Conservation (phyloP, 2,888 invertebrate genomes). For the Apantesis nais region DNA sequence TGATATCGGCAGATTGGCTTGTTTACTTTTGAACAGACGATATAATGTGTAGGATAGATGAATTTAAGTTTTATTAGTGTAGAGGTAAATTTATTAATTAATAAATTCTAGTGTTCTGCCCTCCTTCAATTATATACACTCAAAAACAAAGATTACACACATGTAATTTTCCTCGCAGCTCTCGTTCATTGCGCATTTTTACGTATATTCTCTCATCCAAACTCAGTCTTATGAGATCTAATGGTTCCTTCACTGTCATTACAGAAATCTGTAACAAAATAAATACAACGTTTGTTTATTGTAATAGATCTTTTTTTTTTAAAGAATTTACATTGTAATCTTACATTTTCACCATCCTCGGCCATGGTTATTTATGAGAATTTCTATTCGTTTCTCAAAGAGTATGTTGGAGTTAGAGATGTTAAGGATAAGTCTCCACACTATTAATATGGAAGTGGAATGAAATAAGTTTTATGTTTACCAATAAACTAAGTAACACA, state of each 20-base stretch:
- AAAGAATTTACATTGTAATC: constrained; percentile 32
- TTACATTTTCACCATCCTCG: constrained; percentile 80
- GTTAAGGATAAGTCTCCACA: neutral
- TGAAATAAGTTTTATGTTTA: neutral
- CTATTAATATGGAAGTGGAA: neutral
- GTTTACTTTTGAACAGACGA: no score
- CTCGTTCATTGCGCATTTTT: constrained; percentile 99
- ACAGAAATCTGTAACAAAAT: constrained; percentile 89
- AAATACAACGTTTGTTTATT: neutral
- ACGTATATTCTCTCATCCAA: constrained; percentile 99
- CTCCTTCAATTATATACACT: neutral
- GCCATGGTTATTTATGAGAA: constrained; percentile 59
- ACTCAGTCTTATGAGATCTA: constrained; percentile 98
- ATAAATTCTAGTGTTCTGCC: neutral
- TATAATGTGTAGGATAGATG: neutral
- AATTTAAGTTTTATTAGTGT: neutral
- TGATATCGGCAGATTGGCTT: no score
- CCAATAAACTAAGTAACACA: neutral
- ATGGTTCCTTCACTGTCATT: constrained; percentile 98
- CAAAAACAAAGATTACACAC: constrained; percentile 83
- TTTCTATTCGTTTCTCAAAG: neutral
- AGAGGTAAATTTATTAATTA: neutral
- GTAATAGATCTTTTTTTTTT: neutral
- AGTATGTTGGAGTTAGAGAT: neutral
- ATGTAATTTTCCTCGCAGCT: constrained; percentile 97